A percentile compares a stretch with the other conserved stretches of the same genome.
Conservation (phyloP, 2,797 vertebrate genomes). For the Anomalospiza imberbis region DNA sequence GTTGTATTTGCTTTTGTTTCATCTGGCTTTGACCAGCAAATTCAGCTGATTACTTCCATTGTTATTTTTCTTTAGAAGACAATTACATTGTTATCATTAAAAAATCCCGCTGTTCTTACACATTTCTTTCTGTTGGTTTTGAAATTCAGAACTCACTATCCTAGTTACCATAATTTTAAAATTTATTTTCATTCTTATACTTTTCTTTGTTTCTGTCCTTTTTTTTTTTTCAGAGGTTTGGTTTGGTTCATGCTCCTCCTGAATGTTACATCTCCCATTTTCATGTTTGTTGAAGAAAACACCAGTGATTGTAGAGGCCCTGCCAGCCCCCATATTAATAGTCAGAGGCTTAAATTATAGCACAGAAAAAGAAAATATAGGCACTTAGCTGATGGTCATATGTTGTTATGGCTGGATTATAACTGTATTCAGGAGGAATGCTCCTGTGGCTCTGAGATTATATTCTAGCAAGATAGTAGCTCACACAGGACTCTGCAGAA, state of each 20-base stretch:
- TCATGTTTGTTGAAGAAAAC: background rate
- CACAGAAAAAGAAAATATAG: background rate
- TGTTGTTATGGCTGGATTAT: background rate
- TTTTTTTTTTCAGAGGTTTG: background rate
- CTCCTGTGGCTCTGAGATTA: background rate
- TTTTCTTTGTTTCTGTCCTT: background rate
- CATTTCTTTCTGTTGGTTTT: constrained; percentile 27
- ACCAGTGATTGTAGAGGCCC: background rate
- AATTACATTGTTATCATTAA: constrained; percentile 31
- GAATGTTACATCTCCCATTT: background rate
- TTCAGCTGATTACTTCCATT: constrained; percentile 40
- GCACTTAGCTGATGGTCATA: background rate
- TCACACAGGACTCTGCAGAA: background rate
- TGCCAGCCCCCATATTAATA: background rate
- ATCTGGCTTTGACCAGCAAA: constrained; percentile 55
- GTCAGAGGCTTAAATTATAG: background rate
- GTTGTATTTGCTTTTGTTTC: constrained; percentile 67
- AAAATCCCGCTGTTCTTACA: constrained; percentile 10
- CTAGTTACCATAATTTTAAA: background rate
- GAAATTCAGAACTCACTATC: background rate
- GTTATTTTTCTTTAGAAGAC: constrained; percentile 60
- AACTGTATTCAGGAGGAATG: background rate
- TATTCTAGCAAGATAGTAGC: background rate
- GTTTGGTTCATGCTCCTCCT: background rate
- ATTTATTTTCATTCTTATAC: background rate